Evolutionary conservation across 2,888 invertebrate species (phyloP).

Genomic region (Phaedon cochleariae): DNA sequence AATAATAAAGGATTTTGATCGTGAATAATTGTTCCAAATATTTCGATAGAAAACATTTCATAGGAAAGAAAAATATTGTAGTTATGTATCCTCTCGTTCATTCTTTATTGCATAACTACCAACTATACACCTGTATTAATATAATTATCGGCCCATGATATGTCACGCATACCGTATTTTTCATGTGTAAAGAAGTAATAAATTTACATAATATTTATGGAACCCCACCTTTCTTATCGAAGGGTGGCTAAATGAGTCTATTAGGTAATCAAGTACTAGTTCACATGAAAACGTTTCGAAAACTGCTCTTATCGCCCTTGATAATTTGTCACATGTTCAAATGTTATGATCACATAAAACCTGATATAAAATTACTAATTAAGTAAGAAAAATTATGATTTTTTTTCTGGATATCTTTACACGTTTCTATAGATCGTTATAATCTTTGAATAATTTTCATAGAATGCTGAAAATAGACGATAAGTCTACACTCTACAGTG

Average conservation of each 20-base stretch:
- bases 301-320: conserved; percentile 9
- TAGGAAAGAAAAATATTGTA: no score
- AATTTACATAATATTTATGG: conserved; percentile 30
- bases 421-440: no score
- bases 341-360: background rate
- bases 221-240: conserved; percentile 25
- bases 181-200: conserved; percentile 26
- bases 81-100: conserved; percentile 10
- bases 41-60: no score
- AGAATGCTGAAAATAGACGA: no score
- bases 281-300: conserved; percentile 7
- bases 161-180: conserved; percentile 24
- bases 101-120: conserved; percentile 7
- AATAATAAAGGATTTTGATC: background rate
- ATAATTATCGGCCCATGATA: conserved; percentile 21
- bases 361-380: background rate
- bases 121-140: conserved; percentile 20
- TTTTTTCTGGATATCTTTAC: no score
- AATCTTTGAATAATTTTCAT: no score
- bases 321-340: conserved; percentile 15
- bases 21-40: no score
- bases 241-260: conserved; percentile 21
- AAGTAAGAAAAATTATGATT: background rate
- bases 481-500: no score
- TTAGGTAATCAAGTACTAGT: conserved; percentile 23